Conservation (phyloP, 2,888 invertebrate species). For the Drosophila aldrichi region DNA sequence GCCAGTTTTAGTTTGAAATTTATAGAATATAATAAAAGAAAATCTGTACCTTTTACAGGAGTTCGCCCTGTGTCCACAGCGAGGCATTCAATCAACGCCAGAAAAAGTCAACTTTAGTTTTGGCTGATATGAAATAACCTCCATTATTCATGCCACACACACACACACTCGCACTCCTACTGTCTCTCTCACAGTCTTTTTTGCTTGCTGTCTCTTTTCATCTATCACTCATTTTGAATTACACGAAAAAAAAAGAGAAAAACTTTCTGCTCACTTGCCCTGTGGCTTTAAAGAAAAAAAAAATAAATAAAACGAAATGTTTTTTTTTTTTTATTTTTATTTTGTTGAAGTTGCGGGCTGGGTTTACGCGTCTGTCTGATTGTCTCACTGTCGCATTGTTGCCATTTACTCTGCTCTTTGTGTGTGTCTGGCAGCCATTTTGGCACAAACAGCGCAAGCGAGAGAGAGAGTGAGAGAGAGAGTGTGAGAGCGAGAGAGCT, state of each 20-base stretch:
- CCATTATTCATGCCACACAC: conserved; percentile 48
- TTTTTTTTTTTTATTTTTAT: conserved; percentile 42
- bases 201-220: conserved; percentile 6
- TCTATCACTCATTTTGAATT: conserved; percentile 45
- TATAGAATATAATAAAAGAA: conserved; percentile 7
- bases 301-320: conserved; percentile 28
- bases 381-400: conserved; percentile 57
- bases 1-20: neutral
- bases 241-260: conserved; percentile 16
- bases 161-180: neutral
- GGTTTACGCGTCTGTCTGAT: conserved; percentile 16
- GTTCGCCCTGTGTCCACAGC: conserved; percentile 6
- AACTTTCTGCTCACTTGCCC: conserved; percentile 67
- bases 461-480: conserved; percentile 5
- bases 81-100: conserved; percentile 55
- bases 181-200: neutral
- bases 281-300: conserved; percentile 60
- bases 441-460: conserved; percentile 24
- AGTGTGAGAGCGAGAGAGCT: conserved; percentile 10
- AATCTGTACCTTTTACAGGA: conserved; percentile 8
- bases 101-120: conserved; percentile 62
- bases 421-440: conserved; percentile 59
- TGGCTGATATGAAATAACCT: conserved; percentile 57
- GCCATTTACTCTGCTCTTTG: conserved; percentile 50
- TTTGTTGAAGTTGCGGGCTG: neutral